These are phyloP conservation scores for Hecatera dysodea DNA, from an alignment of 2,888 invertebrate species.

Conservation along the genomic window DNA sequence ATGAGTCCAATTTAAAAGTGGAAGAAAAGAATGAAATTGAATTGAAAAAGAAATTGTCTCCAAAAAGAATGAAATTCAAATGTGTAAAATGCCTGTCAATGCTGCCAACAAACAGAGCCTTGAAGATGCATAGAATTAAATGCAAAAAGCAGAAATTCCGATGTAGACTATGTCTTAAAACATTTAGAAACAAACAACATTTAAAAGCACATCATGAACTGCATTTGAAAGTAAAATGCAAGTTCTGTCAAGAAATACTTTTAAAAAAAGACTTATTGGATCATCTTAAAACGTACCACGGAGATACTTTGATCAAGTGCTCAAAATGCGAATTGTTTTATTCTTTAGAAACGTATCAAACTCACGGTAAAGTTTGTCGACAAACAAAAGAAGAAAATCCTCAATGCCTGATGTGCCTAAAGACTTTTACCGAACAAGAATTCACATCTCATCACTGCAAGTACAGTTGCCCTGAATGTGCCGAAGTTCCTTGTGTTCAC, in stretches of 20 bases:
- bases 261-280: constrained; percentile 27
- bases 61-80: constrained; percentile 26
- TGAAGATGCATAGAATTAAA: constrained; percentile 33
- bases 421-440: constrained; percentile 66
- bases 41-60: neutral
- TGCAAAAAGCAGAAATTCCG: constrained; percentile 22
- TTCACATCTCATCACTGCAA: constrained; percentile 72
- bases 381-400: constrained; percentile 15
- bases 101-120: constrained; percentile 20
- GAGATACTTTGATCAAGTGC: constrained; percentile 35
- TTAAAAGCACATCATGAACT: constrained; percentile 31
- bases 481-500: constrained; percentile 75
- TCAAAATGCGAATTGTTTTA: constrained; percentile 39
- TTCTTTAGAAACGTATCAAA: constrained; percentile 16
- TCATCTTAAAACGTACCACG: constrained; percentile 38
- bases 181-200: constrained; percentile 29
- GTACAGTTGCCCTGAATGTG: constrained; percentile 74
- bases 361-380: constrained; percentile 22
- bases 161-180: constrained; percentile 33
- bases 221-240: constrained; percentile 46
- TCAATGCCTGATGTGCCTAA: constrained; percentile 75
- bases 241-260: constrained; percentile 39
- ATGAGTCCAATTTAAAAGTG: neutral
- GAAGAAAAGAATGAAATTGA: constrained; percentile 15
- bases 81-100: constrained; percentile 32